Base-by-base conservation (phyloP, 2,888 invertebrate species). In the Aquatica leii region DNA sequence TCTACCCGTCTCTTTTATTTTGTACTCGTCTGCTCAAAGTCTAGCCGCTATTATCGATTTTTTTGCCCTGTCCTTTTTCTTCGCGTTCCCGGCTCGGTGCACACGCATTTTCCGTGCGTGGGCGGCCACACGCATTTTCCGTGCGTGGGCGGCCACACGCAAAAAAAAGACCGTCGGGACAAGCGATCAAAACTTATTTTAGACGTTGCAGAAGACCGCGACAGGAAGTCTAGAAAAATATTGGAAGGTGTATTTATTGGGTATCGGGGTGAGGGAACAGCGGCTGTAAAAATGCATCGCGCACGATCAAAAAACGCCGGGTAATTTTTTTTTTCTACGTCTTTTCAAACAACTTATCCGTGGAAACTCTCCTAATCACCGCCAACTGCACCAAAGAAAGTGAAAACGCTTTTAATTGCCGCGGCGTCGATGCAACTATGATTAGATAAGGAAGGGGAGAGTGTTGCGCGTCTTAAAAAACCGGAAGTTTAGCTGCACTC, bases 31-130 rank as follows among this genome's bases (percentile, higher is more conserved):
- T 73, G 66, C 70, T 78, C 78, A 78, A 78, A 78, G 82, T 82
- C 82, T 82, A 82, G 82, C 81, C 82, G 73, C 72, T 76, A 80
- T 79, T 82, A 82, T 82, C 81, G 82, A 82, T 82, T 81, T 78
- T 57, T 79, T 76, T 75, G 74, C 73, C 69, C 69, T 78, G 80
- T 76, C 78, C 74, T 74, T 76, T 50, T 59, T 74, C 71, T 71
- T 2, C 17, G 5, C 71, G n/a, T n/a, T n/a, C n/a, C n/a, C n/a
- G n/a, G n/a, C n/a, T n/a, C n/a, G n/a, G n/a, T n/a, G n/a, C 24
- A 24, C n/a, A n/a, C n/a, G n/a, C n/a, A n/a, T n/a, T n/a, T n/a
- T n/a, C 4, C 72, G 71, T 71, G 65, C 18, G 35, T 51, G 48
- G 52, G 52, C 57, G 12, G 24, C 57, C 24, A 24, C n/a, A n/a